Base-by-base conservation (phyloP, 1,140 invertebrate species). In the Telenomus remus region DNA sequence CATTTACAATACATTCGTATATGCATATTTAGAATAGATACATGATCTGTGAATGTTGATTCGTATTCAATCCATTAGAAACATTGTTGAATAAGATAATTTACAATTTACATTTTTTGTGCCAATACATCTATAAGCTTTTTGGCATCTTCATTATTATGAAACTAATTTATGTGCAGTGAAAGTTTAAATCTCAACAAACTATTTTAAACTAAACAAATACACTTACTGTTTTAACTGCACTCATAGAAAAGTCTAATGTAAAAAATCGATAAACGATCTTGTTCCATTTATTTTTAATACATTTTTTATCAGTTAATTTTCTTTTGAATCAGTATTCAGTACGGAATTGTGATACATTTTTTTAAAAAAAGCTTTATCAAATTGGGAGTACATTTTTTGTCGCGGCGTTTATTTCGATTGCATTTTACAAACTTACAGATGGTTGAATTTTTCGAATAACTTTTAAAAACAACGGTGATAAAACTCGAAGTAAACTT, bases 1-100 rank as follows among this genome's bases (percentile, higher is more conserved):
- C 60, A 79, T 75, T 79, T 68, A 54, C 76, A 54, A 78, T 78
- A 82, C 12, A 66, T 27, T 34, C 53, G 37, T 82, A 84, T 71
- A 70, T 27, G 61, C 74, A 59, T 59, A 49, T 71, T 54, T 79
- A 75, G 42, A 54, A 54, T 63, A 73, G 37, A 33, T 49, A 61
- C 35, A 11, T 64, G 68, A 39, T 69, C 63, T 43, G 34, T 74
- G 35, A 70, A 53, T 71, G 57, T 70, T 70, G 63, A 39, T 63
- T 75, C 61, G 61, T 49, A 37, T 51, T 61, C 3, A 39, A 44
- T 51, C 34, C 10, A 39, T n/a, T 69, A 50, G 49, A 47, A 14
- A 66, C 15, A 49, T 60, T 44, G 42, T 66, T 33, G 44, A 55
- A 59, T 72, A 59, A 55, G 65, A 46, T 77, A 59, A 74, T 71